Evolutionary conservation across 2,797 vertebrate genomes (phyloP), one percentile per base, ranked within the genome.

Genomic region (Ceryle rudis): DNA sequence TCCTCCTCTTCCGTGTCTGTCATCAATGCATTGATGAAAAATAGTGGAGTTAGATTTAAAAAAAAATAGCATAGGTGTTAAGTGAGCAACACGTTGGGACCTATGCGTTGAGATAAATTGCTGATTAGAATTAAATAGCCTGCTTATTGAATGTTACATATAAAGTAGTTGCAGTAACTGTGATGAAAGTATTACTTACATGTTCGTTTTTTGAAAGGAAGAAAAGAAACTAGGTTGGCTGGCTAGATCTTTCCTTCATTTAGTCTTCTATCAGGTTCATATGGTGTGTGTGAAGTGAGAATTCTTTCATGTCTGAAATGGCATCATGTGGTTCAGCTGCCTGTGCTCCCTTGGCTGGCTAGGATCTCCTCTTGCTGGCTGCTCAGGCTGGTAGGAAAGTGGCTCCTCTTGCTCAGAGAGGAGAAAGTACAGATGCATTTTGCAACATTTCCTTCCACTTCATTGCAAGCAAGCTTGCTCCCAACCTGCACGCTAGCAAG

Each of bases 21-120:
- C 88, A 85, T 86, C 90, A 11, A 7, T 3, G 31, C 6, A 52
- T 39, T 92, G 86, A 87, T 93, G 78, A 85, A 95, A 94, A 90
- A 71, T 57, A 29, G 9, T n/a, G 20, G 52, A 81, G 51, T 70
- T 80, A n/a, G 51, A 66, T 62, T 78, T 1, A 0, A 78, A 80
- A 73, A 60, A 78, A 78, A 88, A 62, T 3, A 73, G 11, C 22
- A 46, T 57, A 74, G 41, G 62, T 92, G 62, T 87, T 94, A 92
- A 93, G 77, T 52, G 71, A 95, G 86, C 70, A 88, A 64, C 64
- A 81, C 73, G 78, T 6, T 83, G 69, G 29, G 81, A 72, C 80
- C 52, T 49, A 41, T 35, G 46, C 1, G 1, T 49, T 26, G 64
- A 78, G 71, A 70, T 65, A 86, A 78, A 84, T 72, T 0, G 0